Evolutionary conservation across 2,888 invertebrate genomes (phyloP), one percentile per base, ranked within the genome.

Genomic region (Microctonus brassicae): DNA sequence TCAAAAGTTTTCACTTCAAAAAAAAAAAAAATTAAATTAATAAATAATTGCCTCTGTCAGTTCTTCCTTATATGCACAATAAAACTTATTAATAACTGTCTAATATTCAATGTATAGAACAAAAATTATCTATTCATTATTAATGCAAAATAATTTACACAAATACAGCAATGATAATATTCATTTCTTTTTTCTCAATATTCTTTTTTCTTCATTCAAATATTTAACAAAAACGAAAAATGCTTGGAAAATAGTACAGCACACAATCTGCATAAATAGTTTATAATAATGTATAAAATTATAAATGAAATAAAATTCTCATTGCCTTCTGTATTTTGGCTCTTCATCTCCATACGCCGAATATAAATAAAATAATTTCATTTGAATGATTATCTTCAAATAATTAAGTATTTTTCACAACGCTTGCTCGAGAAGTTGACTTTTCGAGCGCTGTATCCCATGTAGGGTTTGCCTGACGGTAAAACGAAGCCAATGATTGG

Each of bases 1-100:
- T n/a, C n/a, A n/a, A n/a, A n/a, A n/a, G n/a, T n/a, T n/a, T n/a
- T n/a, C n/a, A n/a, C n/a, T n/a, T n/a, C n/a, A 6, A 6, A 7
- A 17, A 17, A 4, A 17, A 47, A n/a, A 17, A 17, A 20, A 47
- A 47, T 17, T 17, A 47, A 47, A n/a, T 26, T 6, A 64, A 17
- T 29, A 11, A 55, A 55, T 26, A n/a, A 55, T 26, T 47, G 47
- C 22, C 55, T 55, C 55, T 26, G n/a, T 55, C 53, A 47, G 65
- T 65, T 65, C 65, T 65, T 65, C 65, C 65, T 55, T 17, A 26
- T 20, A 33, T 52, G 33, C 63, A 52, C 24, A 33, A 52, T 42
- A 29, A 64, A 52, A n/a, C 55, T 53, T 24, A 26, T 34, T 36
- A 55, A 29, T 47, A 42, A 63, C 17, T 63, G 26, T 63, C 63